Evolutionary conservation across 2,888 invertebrate genomes (phyloP).

Genomic region (Phengaris arion): DNA sequence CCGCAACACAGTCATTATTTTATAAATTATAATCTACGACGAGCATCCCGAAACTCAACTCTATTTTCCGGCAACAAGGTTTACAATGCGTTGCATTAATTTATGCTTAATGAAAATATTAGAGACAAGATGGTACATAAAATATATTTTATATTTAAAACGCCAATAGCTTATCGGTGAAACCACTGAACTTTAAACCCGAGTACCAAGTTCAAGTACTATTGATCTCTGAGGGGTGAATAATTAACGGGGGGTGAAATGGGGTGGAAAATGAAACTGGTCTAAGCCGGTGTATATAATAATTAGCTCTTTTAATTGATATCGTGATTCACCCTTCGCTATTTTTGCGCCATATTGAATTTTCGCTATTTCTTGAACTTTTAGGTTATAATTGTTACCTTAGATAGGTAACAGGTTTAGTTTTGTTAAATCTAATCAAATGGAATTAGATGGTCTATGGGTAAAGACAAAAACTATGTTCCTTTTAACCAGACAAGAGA

Average conservation of each 20-base stretch:
- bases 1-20: slow-evolving; percentile 19
- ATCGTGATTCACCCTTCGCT: not conserved
- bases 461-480: too few relatives aligned
- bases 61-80: not conserved
- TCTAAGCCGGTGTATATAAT: not conserved
- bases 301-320: slow-evolving; percentile 17
- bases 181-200: slow-evolving; percentile 6
- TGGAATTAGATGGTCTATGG: too few relatives aligned
- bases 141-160: slow-evolving; percentile 26
- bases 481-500: too few relatives aligned
- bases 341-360: slow-evolving; percentile 1
- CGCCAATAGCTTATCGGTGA: slow-evolving; percentile 13
- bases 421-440: not conserved
- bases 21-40: slow-evolving; percentile 24
- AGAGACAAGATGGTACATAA: slow-evolving; percentile 25
- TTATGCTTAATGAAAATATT: slow-evolving; percentile 26
- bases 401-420: not conserved
- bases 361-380: not conserved
- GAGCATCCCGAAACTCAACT: not conserved
- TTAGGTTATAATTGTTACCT: not conserved
- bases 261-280: slow-evolving; percentile 15
- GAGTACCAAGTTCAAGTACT: slow-evolving; percentile 13
- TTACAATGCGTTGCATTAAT: not conserved
- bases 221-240: slow-evolving; percentile 24
- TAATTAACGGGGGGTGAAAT: slow-evolving; percentile 6